Evolutionary conservation across 2,113 vertebrate species (phyloP).

Genomic region (Acanthisitta chloris): DNA sequence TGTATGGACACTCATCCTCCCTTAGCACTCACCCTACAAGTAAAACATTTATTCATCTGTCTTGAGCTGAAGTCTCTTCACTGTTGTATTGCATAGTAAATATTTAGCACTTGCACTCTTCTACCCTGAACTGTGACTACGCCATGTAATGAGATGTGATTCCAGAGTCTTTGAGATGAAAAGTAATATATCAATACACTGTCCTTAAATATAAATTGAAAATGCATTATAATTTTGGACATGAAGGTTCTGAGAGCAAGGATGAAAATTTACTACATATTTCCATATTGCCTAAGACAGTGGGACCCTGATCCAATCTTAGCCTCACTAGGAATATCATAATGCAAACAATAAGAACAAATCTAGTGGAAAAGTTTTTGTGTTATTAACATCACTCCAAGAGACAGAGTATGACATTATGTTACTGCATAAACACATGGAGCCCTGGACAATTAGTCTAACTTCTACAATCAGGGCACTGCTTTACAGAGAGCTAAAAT

Average conservation of each 20-base stretch:
- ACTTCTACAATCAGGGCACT: not conserved
- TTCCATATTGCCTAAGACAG: not conserved
- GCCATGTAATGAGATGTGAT: not conserved
- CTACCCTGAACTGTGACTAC: not conserved
- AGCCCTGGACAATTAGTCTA: not conserved
- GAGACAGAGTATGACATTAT: not conserved
- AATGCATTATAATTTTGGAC: not conserved
- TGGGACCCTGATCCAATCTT: not conserved
- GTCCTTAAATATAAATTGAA: not conserved
- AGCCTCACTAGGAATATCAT: not conserved
- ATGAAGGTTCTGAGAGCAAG: not conserved
- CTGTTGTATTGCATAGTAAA: not conserved
- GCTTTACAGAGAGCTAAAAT: not conserved
- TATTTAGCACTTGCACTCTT: not conserved
- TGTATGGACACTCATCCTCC: not conserved
- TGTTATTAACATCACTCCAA: not conserved
- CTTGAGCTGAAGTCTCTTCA: not conserved
- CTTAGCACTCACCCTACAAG: not conserved
- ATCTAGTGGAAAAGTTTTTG: not conserved
- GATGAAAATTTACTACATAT: not conserved
- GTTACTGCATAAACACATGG: not conserved
- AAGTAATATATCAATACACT: not conserved
- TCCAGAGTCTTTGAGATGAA: not conserved
- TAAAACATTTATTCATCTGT: slow-evolving; percentile 1
- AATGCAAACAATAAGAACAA: not conserved